Base-by-base conservation (phyloP, 2,797 vertebrate species). In the Potorous gilbertii region DNA sequence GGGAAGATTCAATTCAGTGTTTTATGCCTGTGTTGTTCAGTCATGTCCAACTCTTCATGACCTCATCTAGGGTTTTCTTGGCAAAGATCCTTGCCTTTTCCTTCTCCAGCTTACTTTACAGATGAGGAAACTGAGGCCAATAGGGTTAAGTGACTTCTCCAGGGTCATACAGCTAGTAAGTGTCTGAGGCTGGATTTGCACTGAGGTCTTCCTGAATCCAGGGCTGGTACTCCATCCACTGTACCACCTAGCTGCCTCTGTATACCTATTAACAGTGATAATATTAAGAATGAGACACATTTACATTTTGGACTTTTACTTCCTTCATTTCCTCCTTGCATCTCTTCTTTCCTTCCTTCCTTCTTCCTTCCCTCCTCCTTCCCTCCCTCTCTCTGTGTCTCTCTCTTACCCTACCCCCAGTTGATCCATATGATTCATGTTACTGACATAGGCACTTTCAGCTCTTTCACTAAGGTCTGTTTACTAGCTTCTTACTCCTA, bases 241-340 rank as follows among this genome's bases (percentile, higher is more conserved):
- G 9, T 9, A 87, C 3, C 3, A 50, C 40, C 10, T 87, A 87
- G 40, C 10, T 87, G 40, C 40, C 40, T 10, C 74, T 81, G 40
- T 27, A 4, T 46, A 46, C 21, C 40, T 81, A 87, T 27, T n/a
- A 87, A 27, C 21, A 46, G 27, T 27, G 31, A 28, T 81, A 81
- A 46, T 11, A 50, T 46, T 50, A 50, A 27, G 74, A 46, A 27
- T 87, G 24, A 87, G 40, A 50, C 40, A 87, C 24, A 87, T 50
- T 46, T 46, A 46, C n/a, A 46, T 81, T 81, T 81, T 81, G n/a
- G 6, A 81, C n/a, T 29, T 24, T 40, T 54, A 12, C n/a, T 90
- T 13, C 3, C 28, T 54, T 2, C 4, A 11, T 16, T 1, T 27
- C n/a, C 8, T 0, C 24, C 8, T 52, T 3, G 9, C 6, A 1